Evolutionary conservation across 2,888 invertebrate species (phyloP), one percentile per base, ranked within the genome.

Genomic region (Eupithecia exiguata): DNA sequence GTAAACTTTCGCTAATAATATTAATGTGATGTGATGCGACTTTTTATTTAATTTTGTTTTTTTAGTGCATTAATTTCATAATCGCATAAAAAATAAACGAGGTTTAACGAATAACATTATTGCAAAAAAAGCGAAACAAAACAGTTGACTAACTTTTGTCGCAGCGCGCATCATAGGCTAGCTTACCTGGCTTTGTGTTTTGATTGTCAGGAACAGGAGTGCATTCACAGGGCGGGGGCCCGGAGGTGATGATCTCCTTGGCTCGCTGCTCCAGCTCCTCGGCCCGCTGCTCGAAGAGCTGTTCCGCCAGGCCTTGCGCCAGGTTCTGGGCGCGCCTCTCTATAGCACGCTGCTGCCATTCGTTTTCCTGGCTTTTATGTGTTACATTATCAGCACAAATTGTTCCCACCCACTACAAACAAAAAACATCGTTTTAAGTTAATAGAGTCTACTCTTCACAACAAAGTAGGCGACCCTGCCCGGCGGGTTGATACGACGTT

Each of bases 391-490:
- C 92, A 16, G 88, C 92, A 75, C 94, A 93, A 2, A 89, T 84
- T 67, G 80, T 78, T 21, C 92, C 92, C 46, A 92, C 86, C 94
- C 94, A 94, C 94, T 94, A 72, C 6, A 78, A 71, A 40, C 12
- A 43, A 46, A 1, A 66, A 74, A 71, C 30, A 46, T 46, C n/a
- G n/a, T n/a, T n/a, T n/a, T n/a, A n/a, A 46, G 36, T 62, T 25
- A 12, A 5, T 61, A 61, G 30, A 30, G 30, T 30, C 30, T 14
- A 53, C 9, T n/a, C n/a, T 53, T 21, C 18, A 12, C 35, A 25
- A 36, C 30, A 53, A 66, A 49, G 7, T 38, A 9, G 38, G 38
- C 38, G 38, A 38, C 38, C 4, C 9, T 6, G 38, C 38, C 38
- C 38, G 38, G 38, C 38, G 38, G 7, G 38, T 7, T 38, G 38